phyloP scores from a whole-genome alignment of 2,113 vertebrate species.

The Nansenia antarctica region DNA sequence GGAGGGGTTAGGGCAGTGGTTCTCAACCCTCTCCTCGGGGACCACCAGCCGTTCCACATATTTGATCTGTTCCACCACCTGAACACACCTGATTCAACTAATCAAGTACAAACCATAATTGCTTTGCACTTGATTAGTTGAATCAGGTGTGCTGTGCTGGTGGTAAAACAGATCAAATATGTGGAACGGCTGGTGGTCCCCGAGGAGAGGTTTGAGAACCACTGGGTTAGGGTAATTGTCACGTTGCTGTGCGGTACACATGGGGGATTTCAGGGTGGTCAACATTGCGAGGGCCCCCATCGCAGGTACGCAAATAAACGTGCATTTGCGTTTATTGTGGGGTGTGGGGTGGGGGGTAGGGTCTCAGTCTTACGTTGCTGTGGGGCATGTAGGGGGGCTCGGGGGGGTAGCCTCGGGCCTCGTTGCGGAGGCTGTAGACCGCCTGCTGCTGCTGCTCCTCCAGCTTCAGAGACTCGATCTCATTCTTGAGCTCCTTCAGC shows the following conservation, averaged over 20 bases:
- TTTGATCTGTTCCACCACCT: too few relatives aligned
- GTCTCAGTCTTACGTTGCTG: conserved; percentile 72
- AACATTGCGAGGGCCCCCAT: background rate
- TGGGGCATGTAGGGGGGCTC: conserved; percentile 76
- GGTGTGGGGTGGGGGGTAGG: background rate
- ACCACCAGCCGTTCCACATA: too few relatives aligned
- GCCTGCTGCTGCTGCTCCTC: conserved; percentile 87
- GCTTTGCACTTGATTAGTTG: too few relatives aligned
- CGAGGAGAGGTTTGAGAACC: too few relatives aligned
- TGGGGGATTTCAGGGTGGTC: background rate
- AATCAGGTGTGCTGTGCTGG: too few relatives aligned
- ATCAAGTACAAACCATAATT: too few relatives aligned
- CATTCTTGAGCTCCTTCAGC: conserved; percentile 87
- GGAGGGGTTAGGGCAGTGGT: too few relatives aligned
- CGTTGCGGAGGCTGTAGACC: conserved; percentile 63
- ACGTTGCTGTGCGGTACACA: background rate
- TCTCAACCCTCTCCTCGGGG: too few relatives aligned
- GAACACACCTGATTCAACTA: too few relatives aligned
- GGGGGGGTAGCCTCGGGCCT: conserved; percentile 64
- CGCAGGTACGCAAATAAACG: background rate
- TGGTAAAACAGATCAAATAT: too few relatives aligned
- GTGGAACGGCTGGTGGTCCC: too few relatives aligned
- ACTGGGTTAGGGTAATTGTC: background rate
- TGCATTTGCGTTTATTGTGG: background rate
- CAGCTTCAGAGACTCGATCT: conserved; percentile 87